phyloP scores from a whole-genome alignment of 2,113 vertebrate species.

The Cavia aperea region DNA sequence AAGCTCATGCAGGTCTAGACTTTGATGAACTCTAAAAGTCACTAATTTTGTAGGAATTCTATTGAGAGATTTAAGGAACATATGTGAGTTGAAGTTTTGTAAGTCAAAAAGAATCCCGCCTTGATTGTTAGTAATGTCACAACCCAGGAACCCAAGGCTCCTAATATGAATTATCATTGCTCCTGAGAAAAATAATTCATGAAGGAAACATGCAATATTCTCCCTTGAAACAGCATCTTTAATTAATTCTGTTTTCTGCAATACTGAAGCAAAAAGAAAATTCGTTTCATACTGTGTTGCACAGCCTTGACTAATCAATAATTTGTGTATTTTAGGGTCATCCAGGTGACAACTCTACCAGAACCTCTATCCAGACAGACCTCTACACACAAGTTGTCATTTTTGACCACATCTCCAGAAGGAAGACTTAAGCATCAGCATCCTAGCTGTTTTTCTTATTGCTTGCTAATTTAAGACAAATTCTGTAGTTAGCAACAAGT shows the following conservation, averaged over 20 bases:
- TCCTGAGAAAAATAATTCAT: not conserved
- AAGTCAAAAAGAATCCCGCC: too few species aligned
- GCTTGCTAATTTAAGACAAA: slow-evolving; percentile 30
- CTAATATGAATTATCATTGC: not conserved
- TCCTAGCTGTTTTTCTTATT: not conserved
- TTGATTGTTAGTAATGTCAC: not conserved
- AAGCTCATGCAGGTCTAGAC: too few species aligned
- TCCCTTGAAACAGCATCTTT: not conserved
- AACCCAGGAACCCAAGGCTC: not conserved
- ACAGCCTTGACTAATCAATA: not conserved
- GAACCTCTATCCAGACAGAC: slow-evolving; percentile 76
- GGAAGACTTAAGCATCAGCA: slow-evolving; percentile 69
- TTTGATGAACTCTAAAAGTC: too few species aligned
- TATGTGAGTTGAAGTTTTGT: too few species aligned
- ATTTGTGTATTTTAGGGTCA: slow-evolving; percentile 74
- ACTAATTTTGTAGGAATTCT: too few species aligned
- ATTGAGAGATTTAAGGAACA: too few species aligned
- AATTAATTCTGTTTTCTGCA: not conserved
- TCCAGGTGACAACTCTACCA: slow-evolving; percentile 79
- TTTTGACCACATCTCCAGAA: slow-evolving; percentile 82
- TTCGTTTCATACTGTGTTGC: not conserved
- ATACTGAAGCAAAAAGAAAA: not conserved
- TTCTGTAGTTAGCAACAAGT: slow-evolving; percentile 23
- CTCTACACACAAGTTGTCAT: slow-evolving; percentile 83
- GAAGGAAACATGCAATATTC: not conserved